phyloP scores from a whole-genome alignment of 2,888 invertebrate genomes.

The Chymomyza fuscimana region DNA sequence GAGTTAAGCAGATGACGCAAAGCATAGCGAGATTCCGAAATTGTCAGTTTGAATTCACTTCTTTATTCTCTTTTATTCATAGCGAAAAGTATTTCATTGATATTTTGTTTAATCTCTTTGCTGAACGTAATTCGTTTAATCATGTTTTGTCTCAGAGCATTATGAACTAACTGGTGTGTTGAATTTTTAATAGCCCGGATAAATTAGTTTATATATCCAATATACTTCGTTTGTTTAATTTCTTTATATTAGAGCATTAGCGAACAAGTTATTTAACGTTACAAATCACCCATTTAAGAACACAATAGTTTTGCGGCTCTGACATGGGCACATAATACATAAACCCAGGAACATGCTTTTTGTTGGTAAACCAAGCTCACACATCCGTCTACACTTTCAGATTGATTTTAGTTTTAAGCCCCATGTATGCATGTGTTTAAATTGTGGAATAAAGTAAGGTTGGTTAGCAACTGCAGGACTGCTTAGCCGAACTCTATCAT shows the following conservation, averaged over 20 bases:
- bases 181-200: neutral
- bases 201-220: neutral
- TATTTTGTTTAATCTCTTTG: neutral
- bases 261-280: slow-evolving; percentile 57
- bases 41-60: neutral
- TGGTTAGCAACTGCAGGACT: neutral
- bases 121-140: too few species aligned
- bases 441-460: slow-evolving; percentile 21
- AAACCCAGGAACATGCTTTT: slow-evolving; percentile 50
- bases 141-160: too few species aligned
- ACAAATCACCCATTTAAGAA: neutral
- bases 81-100: neutral
- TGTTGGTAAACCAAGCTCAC: slow-evolving; percentile 50
- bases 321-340: slow-evolving; percentile 60
- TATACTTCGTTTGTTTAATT: neutral
- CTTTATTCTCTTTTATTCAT: neutral
- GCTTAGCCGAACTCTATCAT: slow-evolving; percentile 35
- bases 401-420: slow-evolving; percentile 49
- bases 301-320: slow-evolving; percentile 20
- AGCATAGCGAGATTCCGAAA: neutral
- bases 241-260: neutral
- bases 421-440: slow-evolving; percentile 54
- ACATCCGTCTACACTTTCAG: slow-evolving; percentile 14
- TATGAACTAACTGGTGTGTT: neutral
- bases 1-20: neutral